Base-by-base conservation (phyloP, 2,113 vertebrate genomes). In the Megaceryle torquata region DNA sequence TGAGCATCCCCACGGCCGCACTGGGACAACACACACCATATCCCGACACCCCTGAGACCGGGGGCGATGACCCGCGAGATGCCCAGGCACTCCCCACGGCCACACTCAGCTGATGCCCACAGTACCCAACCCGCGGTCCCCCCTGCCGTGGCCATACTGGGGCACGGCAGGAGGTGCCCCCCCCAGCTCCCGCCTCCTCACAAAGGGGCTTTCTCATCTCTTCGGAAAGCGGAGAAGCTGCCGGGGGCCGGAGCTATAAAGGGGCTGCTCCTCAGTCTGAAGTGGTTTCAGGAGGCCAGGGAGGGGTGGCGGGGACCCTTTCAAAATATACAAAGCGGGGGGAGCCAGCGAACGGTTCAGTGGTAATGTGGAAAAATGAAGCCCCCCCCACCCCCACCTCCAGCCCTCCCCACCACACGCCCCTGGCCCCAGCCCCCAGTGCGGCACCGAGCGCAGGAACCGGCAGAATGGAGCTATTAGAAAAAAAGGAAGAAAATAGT, bases 181-280 rank as follows among this genome's bases (percentile, higher is more conserved):
- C 61, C 59, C 20, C n/a, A 29, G 6, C 31, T 6, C 56, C 29
- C 10, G 6, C 29, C 17, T 26, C 53, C 51, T 41, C 29, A 21
- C 91, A 92, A 95, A 96, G 77, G 92, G 72, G 56, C 91, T 95
- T 82, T 95, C 95, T 95, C 46, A 68, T 82, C 89, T 35, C n/a
- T 85, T 86, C 71, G 86, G 94, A 76, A 91, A 96, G 93, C 3
- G 39, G 91, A 96, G 95, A 95, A 89, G 89, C 74, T 31, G 53
- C 37, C 68, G 5, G 86, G 50, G 84, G 56, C 64, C 7, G 29
- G 59, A 70, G 29, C 33, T 85, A 88, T 86, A 91, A 96, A 91
- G 43, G 85, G 86, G 71, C 92, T 81, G 82, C 84, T 91, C 96
- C 90, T 91, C 85, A 91, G 93, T 71, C 77, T 14, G 74, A 91